A percentile compares a stretch with the other conserved stretches of the same genome.
Conservation (phyloP, 2,797 vertebrate species). For the Ceyx erithaca region DNA sequence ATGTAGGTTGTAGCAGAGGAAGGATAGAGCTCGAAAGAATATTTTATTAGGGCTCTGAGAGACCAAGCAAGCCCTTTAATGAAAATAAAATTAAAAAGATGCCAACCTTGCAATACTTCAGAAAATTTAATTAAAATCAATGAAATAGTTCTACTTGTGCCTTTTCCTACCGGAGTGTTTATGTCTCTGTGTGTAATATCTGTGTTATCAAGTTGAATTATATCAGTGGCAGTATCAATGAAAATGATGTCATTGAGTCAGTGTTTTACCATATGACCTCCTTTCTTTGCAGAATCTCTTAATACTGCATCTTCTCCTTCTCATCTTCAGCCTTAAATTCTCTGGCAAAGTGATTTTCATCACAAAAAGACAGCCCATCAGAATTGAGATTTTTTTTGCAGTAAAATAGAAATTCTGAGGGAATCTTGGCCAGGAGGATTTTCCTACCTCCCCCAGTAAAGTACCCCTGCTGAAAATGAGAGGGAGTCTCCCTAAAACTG, state of each 20-base stretch:
- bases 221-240: conserved; percentile 47
- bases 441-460: background rate
- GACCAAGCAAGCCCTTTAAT: conserved; percentile 57
- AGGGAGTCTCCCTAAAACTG: background rate
- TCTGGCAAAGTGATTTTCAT: background rate
- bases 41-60: conserved; percentile 68
- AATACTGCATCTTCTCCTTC: background rate
- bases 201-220: conserved; percentile 70
- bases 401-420: background rate
- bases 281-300: conserved; percentile 37
- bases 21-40: conserved; percentile 10
- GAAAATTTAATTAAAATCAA: conserved; percentile 76
- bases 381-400: background rate
- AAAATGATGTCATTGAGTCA: conserved; percentile 53
- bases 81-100: conserved; percentile 74
- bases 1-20: background rate
- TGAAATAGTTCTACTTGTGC: conserved; percentile 57
- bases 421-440: background rate
- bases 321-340: background rate
- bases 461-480: background rate
- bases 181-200: conserved; percentile 45
- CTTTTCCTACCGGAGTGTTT: conserved; percentile 33
- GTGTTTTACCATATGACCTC: conserved; percentile 41
- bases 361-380: background rate
- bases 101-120: conserved; percentile 68